Conservation (phyloP, 1,140 invertebrate genomes). For the Lanistes nyassanus region DNA sequence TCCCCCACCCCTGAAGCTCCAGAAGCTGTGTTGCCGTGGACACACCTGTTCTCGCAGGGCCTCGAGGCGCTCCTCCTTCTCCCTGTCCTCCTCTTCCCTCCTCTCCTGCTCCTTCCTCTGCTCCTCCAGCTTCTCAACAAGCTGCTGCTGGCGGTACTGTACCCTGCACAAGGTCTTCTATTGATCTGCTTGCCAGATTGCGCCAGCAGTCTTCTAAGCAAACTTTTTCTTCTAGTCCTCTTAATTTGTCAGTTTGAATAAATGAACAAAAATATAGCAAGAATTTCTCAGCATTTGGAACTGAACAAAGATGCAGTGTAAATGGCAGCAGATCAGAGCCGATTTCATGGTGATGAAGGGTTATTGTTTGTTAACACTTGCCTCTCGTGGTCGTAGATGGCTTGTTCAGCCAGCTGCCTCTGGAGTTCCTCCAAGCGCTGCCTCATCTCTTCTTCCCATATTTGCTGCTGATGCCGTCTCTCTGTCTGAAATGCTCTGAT, state of each 20-base stretch:
- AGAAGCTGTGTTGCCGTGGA: neutral
- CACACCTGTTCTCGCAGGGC: conserved; percentile 56
- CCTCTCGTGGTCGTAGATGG: conserved; percentile 31
- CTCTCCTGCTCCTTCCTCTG: conserved; percentile 46
- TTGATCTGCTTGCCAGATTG: conserved; percentile 45
- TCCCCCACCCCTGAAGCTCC: too few species aligned
- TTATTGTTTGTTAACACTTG: neutral
- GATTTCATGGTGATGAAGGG: too few species aligned
- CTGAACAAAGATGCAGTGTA: too few species aligned
- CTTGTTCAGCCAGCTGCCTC: conserved; percentile 28
- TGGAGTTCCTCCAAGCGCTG: conserved; percentile 22
- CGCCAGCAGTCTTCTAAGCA: conserved; percentile 46
- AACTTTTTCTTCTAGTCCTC: conserved; percentile 38
- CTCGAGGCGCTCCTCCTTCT: conserved; percentile 59
- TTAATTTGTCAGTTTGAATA: neutral
- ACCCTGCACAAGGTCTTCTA: conserved; percentile 54
- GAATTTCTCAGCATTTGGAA: too few species aligned
- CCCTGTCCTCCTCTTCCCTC: conserved; percentile 45
- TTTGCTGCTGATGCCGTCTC: conserved; percentile 32
- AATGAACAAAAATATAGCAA: neutral
- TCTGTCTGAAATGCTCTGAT: conserved; percentile 41
- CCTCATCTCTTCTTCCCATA: conserved; percentile 23
- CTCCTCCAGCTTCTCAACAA: conserved; percentile 50
- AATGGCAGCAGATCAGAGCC: neutral
- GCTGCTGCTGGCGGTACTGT: conserved; percentile 53